Evolutionary conservation across 2,888 invertebrate species (phyloP), one percentile per base, ranked within the genome.

Genomic region (Heliconius charithonia): DNA sequence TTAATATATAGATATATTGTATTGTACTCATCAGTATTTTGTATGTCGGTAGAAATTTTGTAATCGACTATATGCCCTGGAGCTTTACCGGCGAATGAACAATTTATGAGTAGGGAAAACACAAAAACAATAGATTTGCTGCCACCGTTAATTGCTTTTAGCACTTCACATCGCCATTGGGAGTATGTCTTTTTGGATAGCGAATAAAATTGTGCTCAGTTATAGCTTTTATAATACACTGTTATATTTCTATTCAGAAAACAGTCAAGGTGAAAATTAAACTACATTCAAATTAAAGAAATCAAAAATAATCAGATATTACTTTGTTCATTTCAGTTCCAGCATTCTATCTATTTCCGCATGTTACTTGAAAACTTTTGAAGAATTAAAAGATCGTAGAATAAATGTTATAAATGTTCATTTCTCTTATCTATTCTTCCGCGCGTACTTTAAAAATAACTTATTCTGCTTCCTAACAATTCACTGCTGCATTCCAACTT

Each of bases 111-210:
- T 76, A 25, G 45, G 29, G 67, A 76, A 80, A 75, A 78, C 16
- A n/a, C n/a, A 65, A 41, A 75, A 80, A 80, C 76, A 79, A 78
- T 74, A 74, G 73, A 74, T 74, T 72, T 76, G 70, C 65, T 63
- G 70, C 71, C 22, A 51, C 66, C 74, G 75, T 77, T 79, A 80
- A 80, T 80, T 79, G 79, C 75, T 80, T 80, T 79, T 70, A 67
- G 66, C 80, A 70, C 75, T 80, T 77, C 65, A 79, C 69, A 70
- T 59, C 41, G 78, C 78, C 78, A 51, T 32, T 29, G 80, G 81
- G 80, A 80, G 72, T 81, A 56, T 76, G 71, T 70, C 66, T 62
- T 67, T 78, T 69, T 67, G 73, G 66, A 76, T 76, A 73, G 37
- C 78, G 67, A 75, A 72, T 66, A 19, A 22, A 66, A 75, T 72